Conservation (phyloP, 2,113 vertebrate species). For the Prunella fulvescens region DNA sequence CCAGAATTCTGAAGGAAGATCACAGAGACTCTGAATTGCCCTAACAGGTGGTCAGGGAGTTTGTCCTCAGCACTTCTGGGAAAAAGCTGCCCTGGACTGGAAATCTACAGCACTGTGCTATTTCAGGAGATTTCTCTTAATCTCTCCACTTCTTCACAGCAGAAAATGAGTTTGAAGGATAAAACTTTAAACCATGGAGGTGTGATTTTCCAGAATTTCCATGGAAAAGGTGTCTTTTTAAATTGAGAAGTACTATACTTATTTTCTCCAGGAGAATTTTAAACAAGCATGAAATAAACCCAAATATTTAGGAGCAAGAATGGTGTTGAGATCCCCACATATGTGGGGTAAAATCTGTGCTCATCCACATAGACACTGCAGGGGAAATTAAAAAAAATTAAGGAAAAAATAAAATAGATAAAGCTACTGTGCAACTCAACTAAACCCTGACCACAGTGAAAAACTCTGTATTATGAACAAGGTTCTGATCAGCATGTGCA, state of each 20-base stretch:
- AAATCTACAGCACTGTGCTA: background rate
- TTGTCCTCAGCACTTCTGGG: background rate
- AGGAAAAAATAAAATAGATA: background rate
- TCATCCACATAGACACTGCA: background rate
- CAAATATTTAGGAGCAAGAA: background rate
- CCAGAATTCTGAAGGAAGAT: background rate
- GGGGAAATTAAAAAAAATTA: no score
- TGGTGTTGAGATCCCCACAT: background rate
- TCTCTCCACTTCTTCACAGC: background rate
- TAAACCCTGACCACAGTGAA: slow-evolving; percentile 1
- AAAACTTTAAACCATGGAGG: background rate
- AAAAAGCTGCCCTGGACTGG: background rate
- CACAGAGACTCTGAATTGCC: background rate
- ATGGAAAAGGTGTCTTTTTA: background rate
- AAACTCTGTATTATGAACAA: slow-evolving; percentile 44
- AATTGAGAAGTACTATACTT: fast-evolving
- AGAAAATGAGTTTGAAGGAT: background rate
- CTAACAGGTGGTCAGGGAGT: background rate
- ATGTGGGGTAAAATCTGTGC: background rate
- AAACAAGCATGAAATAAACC: background rate
- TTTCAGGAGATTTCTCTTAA: background rate
- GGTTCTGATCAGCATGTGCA: slow-evolving; percentile 44
- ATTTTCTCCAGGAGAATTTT: background rate
- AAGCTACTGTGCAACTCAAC: background rate
- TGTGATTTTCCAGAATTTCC: background rate